phyloP scores from a whole-genome alignment of 2,797 vertebrate genomes.

The Myoxocephalus aenaeus region DNA sequence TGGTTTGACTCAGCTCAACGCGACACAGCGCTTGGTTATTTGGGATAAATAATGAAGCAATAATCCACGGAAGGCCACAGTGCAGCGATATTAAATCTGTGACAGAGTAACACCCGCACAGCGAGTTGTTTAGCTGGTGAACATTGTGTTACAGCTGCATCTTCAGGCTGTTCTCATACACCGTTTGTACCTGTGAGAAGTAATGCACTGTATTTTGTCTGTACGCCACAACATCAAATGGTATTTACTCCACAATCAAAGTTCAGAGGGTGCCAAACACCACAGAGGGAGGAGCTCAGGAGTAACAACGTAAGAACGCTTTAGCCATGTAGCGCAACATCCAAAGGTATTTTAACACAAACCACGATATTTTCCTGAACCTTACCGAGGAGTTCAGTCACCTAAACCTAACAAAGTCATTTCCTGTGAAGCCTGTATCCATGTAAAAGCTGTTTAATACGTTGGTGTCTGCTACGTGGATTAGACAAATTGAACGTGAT shows the following conservation, averaged over 20 bases:
- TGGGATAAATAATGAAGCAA: constrained; percentile 61
- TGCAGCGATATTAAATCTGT: constrained; percentile 50
- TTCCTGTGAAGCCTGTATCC: background rate
- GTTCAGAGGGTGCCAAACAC: too few relatives aligned
- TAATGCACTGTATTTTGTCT: background rate
- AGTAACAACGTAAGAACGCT: too few relatives aligned
- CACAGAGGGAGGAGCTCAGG: too few relatives aligned
- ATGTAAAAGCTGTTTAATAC: background rate
- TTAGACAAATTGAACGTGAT: background rate
- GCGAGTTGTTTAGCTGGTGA: constrained; percentile 9
- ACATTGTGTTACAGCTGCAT: background rate
- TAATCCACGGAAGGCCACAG: constrained; percentile 47
- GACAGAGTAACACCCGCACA: constrained; percentile 14
- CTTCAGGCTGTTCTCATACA: background rate
- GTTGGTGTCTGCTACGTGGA: background rate
- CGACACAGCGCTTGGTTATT: constrained; percentile 59
- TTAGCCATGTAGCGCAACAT: too few relatives aligned
- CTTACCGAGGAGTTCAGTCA: too few relatives aligned
- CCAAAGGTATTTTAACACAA: too few relatives aligned
- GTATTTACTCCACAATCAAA: background rate
- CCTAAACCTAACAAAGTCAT: too few relatives aligned
- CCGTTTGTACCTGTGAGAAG: background rate
- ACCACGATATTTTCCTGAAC: too few relatives aligned
- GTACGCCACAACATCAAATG: background rate
- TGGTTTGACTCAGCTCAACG: constrained; percentile 63